Evolutionary conservation across 2,113 vertebrate species (phyloP).

Genomic region (Okapia johnstoni): DNA sequence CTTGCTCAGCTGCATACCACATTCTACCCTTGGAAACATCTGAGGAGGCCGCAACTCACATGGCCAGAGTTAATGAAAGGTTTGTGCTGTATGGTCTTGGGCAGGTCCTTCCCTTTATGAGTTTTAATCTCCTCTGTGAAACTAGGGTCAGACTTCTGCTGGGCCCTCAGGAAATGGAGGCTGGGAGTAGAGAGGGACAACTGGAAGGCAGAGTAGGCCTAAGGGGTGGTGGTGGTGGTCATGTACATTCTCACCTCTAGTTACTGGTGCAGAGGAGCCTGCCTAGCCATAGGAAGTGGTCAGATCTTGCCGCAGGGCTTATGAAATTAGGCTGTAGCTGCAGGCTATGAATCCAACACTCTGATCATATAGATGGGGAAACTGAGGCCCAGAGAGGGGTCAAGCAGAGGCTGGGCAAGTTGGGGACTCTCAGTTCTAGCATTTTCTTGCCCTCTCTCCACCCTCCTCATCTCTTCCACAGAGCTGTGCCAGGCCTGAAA

Average conservation of each 20-base stretch:
- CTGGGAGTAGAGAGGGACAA: not conserved
- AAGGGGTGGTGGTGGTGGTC: not conserved
- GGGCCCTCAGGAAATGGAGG: not conserved
- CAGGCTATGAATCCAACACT: not conserved
- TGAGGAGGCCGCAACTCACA: not conserved
- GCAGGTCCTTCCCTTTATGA: not conserved
- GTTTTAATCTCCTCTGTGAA: not conserved
- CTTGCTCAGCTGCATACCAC: not conserved
- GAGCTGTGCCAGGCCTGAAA: conserved; percentile 92
- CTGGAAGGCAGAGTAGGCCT: not conserved
- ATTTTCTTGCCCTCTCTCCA: not conserved
- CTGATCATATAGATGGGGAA: not conserved
- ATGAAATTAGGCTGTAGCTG: not conserved
- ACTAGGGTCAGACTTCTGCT: not conserved
- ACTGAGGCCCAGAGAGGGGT: not conserved
- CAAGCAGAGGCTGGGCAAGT: not conserved
- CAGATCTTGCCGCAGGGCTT: not conserved
- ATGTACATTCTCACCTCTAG: not conserved
- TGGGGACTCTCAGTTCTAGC: not conserved
- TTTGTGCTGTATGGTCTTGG: not conserved
- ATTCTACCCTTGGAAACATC: not conserved
- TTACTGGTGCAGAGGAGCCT: not conserved
- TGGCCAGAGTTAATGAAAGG: conserved; percentile 5
- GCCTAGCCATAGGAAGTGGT: not conserved
- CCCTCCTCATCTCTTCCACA: conserved; percentile 60